Percentiles rank a stretch among this genome's conserved stretches.
Conservation (phyloP, 2,797 vertebrate genomes). For the Sebastes wilsoni region DNA sequence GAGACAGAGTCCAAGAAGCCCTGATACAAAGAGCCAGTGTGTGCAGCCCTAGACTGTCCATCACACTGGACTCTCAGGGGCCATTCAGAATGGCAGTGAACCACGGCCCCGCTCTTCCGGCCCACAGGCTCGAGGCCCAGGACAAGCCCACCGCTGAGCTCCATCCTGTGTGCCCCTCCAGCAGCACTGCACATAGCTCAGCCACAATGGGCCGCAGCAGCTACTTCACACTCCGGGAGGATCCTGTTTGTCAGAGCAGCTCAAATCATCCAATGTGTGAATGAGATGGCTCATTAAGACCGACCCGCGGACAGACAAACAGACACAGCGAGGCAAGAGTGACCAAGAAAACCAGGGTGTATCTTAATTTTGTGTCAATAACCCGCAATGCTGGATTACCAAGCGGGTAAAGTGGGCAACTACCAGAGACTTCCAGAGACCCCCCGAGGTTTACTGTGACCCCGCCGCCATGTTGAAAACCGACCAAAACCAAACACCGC, state of each 20-base stretch:
- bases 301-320: background rate
- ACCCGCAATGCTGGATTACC: background rate
- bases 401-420: background rate
- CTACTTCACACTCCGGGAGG: slow-evolving; percentile 51
- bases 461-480: no score
- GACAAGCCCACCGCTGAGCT: slow-evolving; percentile 72
- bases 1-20: slow-evolving; percentile 57
- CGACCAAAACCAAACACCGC: no score
- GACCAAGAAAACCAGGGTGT: background rate
- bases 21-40: slow-evolving; percentile 81
- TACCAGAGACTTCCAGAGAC: background rate
- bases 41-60: slow-evolving; percentile 66
- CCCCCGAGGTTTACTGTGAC: background rate
- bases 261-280: slow-evolving; percentile 30
- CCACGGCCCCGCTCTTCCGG: slow-evolving; percentile 71
- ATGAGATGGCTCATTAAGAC: slow-evolving; percentile 31
- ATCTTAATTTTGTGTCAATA: background rate
- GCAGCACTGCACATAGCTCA: slow-evolving; percentile 43
- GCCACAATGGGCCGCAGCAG: slow-evolving; percentile 35
- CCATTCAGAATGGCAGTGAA: slow-evolving; percentile 72
- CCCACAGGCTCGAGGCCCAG: slow-evolving; percentile 59
- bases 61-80: slow-evolving; percentile 73
- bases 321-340: background rate
- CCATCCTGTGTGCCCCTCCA: slow-evolving; percentile 69
- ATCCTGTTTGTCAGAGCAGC: slow-evolving; percentile 58